Evolutionary conservation across 2,797 vertebrate genomes (phyloP).

Genomic region (Gastrophryne carolinensis): DNA sequence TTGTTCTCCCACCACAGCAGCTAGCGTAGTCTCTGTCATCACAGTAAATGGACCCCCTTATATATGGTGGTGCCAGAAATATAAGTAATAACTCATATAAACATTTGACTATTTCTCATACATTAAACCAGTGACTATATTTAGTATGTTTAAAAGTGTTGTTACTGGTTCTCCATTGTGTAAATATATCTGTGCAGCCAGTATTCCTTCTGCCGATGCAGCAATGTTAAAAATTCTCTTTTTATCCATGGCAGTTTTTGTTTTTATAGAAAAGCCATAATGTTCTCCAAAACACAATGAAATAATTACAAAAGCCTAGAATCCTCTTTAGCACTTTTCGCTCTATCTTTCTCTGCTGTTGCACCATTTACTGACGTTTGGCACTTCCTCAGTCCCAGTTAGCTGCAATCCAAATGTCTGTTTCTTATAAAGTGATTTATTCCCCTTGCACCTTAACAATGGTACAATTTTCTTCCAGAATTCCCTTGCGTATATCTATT

Average conservation of each 20-base stretch:
- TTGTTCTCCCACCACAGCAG: too few relatives aligned
- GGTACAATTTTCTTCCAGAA: conserved; percentile 71
- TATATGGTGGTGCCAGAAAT: too few relatives aligned
- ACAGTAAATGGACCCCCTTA: too few relatives aligned
- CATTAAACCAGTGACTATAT: not conserved
- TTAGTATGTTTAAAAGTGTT: not conserved
- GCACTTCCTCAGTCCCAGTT: conserved; percentile 56
- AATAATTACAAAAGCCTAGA: not conserved
- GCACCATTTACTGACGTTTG: not conserved
- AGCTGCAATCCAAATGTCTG: conserved; percentile 69
- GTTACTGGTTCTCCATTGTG: not conserved
- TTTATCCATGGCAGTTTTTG: not conserved
- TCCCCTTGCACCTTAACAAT: conserved; percentile 73
- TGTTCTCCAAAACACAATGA: not conserved
- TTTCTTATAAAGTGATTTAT: conserved; percentile 62
- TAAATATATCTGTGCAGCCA: not conserved
- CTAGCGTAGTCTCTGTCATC: too few relatives aligned
- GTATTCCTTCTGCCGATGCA: not conserved
- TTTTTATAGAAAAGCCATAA: not conserved
- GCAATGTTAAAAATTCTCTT: not conserved
- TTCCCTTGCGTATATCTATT: conserved; percentile 72
- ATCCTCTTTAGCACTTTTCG: not conserved
- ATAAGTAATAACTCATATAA: too few relatives aligned
- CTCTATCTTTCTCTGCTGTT: not conserved
- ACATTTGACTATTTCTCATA: not conserved